A percentile compares a stretch with the other conserved stretches of the same genome.
Conservation (phyloP, 2,113 vertebrate species). For the Silurus glanis region DNA sequence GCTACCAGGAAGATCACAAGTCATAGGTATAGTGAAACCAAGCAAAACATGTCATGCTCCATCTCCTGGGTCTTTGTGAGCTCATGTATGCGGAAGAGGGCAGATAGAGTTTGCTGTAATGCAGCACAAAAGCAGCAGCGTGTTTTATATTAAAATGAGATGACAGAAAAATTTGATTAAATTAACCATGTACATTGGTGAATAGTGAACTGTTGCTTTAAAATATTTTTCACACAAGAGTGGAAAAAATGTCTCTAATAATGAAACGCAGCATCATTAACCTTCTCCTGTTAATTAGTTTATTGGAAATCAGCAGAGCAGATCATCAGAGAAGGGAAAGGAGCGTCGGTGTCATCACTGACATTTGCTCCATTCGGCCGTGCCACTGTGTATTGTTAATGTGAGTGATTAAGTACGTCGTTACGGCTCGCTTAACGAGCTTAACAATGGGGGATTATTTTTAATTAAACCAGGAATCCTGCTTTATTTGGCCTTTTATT, state of each 20-base stretch:
- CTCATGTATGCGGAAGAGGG: neutral
- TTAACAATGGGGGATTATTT: slow-evolving; percentile 1
- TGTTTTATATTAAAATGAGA: neutral
- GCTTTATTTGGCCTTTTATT: slow-evolving; percentile 34
- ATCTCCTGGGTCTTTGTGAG: neutral
- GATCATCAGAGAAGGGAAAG: slow-evolving; percentile 16
- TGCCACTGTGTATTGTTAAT: neutral
- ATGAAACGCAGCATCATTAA: slow-evolving; percentile 23
- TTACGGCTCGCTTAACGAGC: slow-evolving; percentile 25
- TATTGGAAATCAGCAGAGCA: slow-evolving; percentile 1
- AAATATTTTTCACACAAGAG: neutral
- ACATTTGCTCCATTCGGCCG: slow-evolving; percentile 10
- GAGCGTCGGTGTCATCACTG: slow-evolving; percentile 6
- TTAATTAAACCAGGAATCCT: slow-evolving; percentile 40
- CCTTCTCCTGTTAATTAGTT: slow-evolving; percentile 36
- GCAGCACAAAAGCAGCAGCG: neutral
- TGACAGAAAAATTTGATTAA: neutral
- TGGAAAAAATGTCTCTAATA: neutral
- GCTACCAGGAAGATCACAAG: too few species aligned
- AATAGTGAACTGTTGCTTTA: neutral
- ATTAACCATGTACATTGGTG: neutral
- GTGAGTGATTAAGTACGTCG: slow-evolving; percentile 8
- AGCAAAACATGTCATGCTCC: too few species aligned
- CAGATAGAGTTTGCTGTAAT: neutral
- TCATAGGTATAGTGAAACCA: too few species aligned